Percentiles rank a stretch among this genome's conserved stretches.
Conservation (phyloP, 1,140 invertebrate species). For the Glomeris maerens region DNA sequence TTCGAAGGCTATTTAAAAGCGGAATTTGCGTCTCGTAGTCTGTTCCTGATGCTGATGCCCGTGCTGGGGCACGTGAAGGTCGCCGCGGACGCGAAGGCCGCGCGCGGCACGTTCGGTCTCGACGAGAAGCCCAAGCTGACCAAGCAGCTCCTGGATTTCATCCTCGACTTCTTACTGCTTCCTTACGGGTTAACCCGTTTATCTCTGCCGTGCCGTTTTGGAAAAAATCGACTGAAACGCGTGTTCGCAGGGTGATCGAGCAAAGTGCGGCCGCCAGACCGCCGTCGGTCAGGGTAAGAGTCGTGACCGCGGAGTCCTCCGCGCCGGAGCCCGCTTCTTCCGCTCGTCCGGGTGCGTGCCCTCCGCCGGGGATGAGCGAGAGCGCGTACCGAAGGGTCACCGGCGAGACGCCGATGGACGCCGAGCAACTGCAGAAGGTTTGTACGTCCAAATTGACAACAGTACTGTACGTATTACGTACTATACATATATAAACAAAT, state of each 20-base stretch:
- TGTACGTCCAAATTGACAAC: not conserved
- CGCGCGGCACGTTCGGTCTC: constrained; percentile 43
- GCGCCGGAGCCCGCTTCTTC: constrained; percentile 10
- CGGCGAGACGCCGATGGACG: constrained; percentile 52
- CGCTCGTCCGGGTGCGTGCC: constrained; percentile 24
- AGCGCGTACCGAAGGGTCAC: constrained; percentile 63
- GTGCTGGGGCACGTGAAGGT: constrained; percentile 55
- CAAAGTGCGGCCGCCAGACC: no score
- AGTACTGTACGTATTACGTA: not conserved
- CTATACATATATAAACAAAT: not conserved
- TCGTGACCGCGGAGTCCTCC: not conserved
- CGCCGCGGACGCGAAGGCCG: constrained; percentile 45
- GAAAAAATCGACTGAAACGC: no score
- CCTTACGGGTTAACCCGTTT: constrained; percentile 56
- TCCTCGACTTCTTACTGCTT: constrained; percentile 66
- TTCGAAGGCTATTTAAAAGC: no score
- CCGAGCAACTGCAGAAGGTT: constrained; percentile 69
- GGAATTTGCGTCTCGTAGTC: constrained; percentile 45
- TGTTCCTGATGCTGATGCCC: constrained; percentile 65
- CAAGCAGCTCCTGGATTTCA: constrained; percentile 54
- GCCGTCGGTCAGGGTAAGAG: no score
- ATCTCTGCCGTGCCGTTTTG: no score
- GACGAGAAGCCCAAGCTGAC: constrained; percentile 47
- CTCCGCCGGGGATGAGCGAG: constrained; percentile 61
- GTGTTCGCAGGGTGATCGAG: no score